Evolutionary conservation across 2,797 vertebrate genomes (phyloP).

Genomic region (Echeneis naucrates): DNA sequence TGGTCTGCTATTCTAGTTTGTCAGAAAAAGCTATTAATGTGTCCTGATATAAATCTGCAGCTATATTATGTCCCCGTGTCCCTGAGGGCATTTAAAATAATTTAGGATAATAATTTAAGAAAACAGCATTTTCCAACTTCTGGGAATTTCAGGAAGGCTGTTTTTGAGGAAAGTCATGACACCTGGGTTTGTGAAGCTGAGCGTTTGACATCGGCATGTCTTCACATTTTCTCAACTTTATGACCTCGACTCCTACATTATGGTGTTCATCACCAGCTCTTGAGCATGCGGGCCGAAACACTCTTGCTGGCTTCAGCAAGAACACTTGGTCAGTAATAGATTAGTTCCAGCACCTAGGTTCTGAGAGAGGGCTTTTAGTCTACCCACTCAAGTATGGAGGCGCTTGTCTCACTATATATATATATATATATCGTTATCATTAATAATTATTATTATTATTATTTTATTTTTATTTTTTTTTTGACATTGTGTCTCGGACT

Average conservation of each 20-base stretch:
- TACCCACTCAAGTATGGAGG: conserved; percentile 15
- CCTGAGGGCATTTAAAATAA: not conserved
- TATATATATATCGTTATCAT: too few relatives aligned
- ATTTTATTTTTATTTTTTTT: too few relatives aligned
- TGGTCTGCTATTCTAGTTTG: not conserved
- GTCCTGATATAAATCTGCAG: not conserved
- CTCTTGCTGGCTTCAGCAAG: conserved; percentile 19
- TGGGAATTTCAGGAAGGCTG: not conserved
- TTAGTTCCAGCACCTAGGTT: conserved; percentile 40
- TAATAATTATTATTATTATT: too few relatives aligned
- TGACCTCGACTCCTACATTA: conserved; percentile 17
- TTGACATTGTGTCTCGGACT: conserved; percentile 31
- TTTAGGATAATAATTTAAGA: not conserved
- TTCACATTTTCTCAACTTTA: conserved; percentile 26
- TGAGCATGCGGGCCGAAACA: conserved; percentile 13
- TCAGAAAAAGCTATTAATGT: not conserved
- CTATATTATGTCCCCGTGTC: not conserved
- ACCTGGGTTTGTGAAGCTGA: not conserved
- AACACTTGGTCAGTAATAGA: conserved; percentile 32
- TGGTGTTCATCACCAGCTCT: conserved; percentile 11
- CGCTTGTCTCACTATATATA: too few relatives aligned
- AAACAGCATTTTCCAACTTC: not conserved
- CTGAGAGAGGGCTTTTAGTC: conserved; percentile 23
- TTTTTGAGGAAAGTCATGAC: not conserved
- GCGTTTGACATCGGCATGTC: conserved; percentile 20